phyloP scores from a whole-genome alignment of 2,113 vertebrate species.

The Sigmodon hispidus region DNA sequence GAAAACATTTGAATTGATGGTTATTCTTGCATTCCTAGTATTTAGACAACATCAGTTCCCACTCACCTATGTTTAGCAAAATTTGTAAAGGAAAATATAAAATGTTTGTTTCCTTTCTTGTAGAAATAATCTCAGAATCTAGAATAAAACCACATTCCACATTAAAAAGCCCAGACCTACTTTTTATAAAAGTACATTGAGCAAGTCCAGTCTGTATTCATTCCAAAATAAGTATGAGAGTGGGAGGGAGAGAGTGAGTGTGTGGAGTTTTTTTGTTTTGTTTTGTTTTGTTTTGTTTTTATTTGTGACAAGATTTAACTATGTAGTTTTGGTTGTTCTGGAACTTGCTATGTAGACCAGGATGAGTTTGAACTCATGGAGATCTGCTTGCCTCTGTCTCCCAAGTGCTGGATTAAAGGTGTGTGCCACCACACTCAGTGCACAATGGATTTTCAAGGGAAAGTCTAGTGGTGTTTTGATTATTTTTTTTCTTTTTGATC shows the following conservation, averaged over 20 bases:
- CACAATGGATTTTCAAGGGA: not conserved
- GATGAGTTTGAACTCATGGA: not conserved
- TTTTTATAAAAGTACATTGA: not conserved
- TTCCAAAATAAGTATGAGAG: not conserved
- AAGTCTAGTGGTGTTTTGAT: not conserved
- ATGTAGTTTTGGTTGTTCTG: not conserved
- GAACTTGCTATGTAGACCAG: not conserved
- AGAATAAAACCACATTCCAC: not conserved
- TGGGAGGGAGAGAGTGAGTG: not conserved
- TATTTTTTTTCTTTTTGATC: not conserved
- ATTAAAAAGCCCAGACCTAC: not conserved
- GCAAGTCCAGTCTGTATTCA: not conserved
- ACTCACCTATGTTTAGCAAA: not conserved
- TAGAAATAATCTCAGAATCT: not conserved
- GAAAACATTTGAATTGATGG: conserved; percentile 27
- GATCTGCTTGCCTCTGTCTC: not conserved
- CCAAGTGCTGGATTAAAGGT: not conserved
- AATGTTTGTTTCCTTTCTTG: not conserved
- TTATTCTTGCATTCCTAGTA: not conserved
- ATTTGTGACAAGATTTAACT: not conserved
- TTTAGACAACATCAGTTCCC: conserved; percentile 24
- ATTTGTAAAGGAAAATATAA: conserved; percentile 9
- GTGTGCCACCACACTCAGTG: not conserved
- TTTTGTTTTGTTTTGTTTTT: not conserved
- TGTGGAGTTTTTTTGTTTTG: not conserved